These are phyloP conservation scores for Sepiola atlantica DNA, from an alignment of 2,888 invertebrate genomes.

Conservation along the genomic window DNA sequence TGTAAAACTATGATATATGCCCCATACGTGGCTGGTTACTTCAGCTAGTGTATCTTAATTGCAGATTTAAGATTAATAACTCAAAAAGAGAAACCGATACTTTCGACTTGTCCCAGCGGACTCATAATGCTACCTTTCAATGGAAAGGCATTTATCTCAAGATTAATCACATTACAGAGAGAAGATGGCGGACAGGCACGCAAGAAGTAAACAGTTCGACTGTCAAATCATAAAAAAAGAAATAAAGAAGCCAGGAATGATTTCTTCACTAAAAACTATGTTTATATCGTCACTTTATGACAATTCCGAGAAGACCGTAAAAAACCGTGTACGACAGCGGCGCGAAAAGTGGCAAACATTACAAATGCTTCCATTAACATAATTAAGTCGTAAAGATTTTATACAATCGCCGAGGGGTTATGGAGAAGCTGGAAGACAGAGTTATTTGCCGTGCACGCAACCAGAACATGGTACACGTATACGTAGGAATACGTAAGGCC, in stretches of 20 bases:
- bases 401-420: slow-evolving; percentile 6
- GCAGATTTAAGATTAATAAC: not conserved
- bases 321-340: not conserved
- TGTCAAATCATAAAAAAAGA: not conserved
- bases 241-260: not conserved
- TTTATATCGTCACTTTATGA: slow-evolving; percentile 32
- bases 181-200: not conserved
- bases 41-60: not conserved
- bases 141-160: slow-evolving; percentile 2
- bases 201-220: not conserved
- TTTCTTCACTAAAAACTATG: not conserved
- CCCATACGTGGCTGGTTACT: too few relatives aligned
- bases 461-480: not conserved
- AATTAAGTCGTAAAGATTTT: not conserved
- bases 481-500: not conserved
- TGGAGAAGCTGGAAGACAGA: not conserved
- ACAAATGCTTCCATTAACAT: slow-evolving; percentile 18
- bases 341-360: not conserved
- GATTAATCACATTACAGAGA: not conserved
- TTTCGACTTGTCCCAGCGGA: not conserved
- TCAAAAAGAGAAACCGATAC: not conserved
- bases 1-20: too few relatives aligned
- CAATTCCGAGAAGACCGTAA: not conserved
- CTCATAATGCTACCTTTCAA: not conserved
- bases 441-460: not conserved